A percentile compares a stretch with the other conserved stretches of the same genome.
Conservation (phyloP, 2,888 invertebrate species). For the Serripes groenlandicus region DNA sequence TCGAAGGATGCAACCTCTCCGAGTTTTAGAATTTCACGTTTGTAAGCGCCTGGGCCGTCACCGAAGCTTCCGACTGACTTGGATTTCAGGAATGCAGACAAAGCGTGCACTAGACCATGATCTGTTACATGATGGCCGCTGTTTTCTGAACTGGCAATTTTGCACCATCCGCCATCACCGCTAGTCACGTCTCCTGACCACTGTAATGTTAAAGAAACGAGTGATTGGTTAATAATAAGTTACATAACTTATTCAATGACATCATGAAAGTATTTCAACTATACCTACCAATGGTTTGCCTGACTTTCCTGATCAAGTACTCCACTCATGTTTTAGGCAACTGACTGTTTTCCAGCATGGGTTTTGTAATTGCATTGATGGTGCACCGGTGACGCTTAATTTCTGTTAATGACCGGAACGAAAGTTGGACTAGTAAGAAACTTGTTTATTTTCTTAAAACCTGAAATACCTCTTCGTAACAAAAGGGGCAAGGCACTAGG, state of each 20-base stretch:
- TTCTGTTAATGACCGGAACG: no score
- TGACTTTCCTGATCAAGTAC: neutral
- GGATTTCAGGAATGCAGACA: constrained; percentile 38
- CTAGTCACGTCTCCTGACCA: constrained; percentile 7
- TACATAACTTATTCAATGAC: neutral
- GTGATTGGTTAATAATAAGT: no score
- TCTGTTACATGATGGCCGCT: constrained; percentile 13
- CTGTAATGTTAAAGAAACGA: neutral
- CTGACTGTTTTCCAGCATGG: neutral
- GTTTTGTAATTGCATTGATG: neutral
- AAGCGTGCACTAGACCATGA: constrained; percentile 4
- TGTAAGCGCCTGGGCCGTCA: constrained; percentile 71
- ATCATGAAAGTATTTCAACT: neutral
- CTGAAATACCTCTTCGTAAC: no score
- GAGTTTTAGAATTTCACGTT: constrained; percentile 52
- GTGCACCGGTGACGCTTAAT: neutral
- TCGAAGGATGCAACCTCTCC: constrained; percentile 54
- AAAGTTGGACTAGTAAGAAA: no score
- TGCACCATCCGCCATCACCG: constrained; percentile 17
- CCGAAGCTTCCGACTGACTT: constrained; percentile 70
- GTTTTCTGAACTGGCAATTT: neutral
- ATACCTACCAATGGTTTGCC: neutral
- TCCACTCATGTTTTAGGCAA: neutral
- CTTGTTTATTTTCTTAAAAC: no score
- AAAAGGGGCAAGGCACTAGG: no score